A percentile compares a stretch with the other conserved stretches of the same genome.
Conservation (phyloP, 2,113 vertebrate genomes). For the Tretioscincus oriximinensis region DNA sequence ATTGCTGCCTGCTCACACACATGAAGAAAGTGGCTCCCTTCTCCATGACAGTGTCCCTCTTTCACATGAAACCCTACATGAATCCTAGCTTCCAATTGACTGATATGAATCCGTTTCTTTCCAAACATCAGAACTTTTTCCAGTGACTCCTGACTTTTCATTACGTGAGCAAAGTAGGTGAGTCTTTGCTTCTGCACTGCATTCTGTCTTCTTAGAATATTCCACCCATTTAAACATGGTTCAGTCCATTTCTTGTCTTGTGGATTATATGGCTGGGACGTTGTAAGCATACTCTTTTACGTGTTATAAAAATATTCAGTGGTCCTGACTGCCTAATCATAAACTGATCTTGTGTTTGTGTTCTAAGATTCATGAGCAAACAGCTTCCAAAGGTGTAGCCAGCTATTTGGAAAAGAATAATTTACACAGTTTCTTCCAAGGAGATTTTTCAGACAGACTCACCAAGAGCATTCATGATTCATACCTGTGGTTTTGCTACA, state of each 20-base stretch:
- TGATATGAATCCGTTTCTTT: too few relatives aligned
- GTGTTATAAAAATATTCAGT: not conserved
- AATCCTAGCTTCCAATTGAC: too few relatives aligned
- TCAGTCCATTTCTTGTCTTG: not conserved
- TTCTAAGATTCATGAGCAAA: conserved; percentile 22
- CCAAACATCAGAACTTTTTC: too few relatives aligned
- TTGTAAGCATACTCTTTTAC: not conserved
- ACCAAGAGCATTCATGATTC: not conserved
- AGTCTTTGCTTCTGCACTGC: not conserved
- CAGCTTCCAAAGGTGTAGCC: conserved; percentile 40
- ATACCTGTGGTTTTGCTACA: conserved; percentile 9
- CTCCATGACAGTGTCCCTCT: too few relatives aligned
- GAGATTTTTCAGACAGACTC: conserved; percentile 25
- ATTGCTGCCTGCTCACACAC: too few relatives aligned
- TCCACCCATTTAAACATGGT: not conserved
- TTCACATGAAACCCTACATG: too few relatives aligned
- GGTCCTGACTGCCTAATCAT: conserved; percentile 14
- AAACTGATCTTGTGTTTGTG: not conserved
- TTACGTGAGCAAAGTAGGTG: too few relatives aligned
- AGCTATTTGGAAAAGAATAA: conserved; percentile 37
- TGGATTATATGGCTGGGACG: not conserved
- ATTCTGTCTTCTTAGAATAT: not conserved
- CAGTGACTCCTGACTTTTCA: too few relatives aligned
- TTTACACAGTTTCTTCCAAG: conserved; percentile 14
- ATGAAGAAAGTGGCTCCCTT: too few relatives aligned